Base-by-base conservation (phyloP, 2,797 vertebrate species). In the Brachymystax lenok region DNA sequence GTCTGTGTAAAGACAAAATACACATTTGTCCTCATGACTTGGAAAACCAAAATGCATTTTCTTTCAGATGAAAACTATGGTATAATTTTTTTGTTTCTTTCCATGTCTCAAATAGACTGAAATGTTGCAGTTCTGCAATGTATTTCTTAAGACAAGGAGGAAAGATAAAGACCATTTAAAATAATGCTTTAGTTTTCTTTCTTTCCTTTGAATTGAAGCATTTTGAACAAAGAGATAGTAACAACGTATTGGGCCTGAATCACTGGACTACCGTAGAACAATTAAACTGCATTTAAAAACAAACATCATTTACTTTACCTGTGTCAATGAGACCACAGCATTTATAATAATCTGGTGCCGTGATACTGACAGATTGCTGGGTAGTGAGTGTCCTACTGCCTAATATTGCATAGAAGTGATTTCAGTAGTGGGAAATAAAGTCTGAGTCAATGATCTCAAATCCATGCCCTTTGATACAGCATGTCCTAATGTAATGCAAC, bases 1-100 rank as follows among this genome's bases (percentile, higher is more conserved):
- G 40, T 40, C 40, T 40, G 8, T 40, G 88, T 88, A 91, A 87
- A 91, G 86, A 89, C 87, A 87, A 90, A 88, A 87, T 89, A 92
- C 85, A 79, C 80, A 66, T 75, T 75, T 79, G 77, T 59, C 78
- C 80, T 87, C 46, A 72, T 85, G 71, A 76, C 77, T 24, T 77
- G 66, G 66, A 71, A 72, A 72, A 71, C 72, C 24, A 71, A 52
- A 61, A 76, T 33, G 5, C 17, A 27, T 13, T 35, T 28, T 24
- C 1, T 24, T 64, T 27, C 7, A 61, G 54, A 77, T 52, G 14
- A 21, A 21, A 69, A 73, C 2, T 54, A 61, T 19, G 27, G 13
- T 68, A 63, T 80, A 30, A 8, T 74, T 24, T 24, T 0, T 8
- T 27, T 51, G 70, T 71, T n/a, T n/a, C n/a, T n/a, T n/a, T 17